Evolutionary conservation across 2,797 vertebrate species (phyloP), one percentile per base, ranked within the genome.

Genomic region (Fistularia commersonii): DNA sequence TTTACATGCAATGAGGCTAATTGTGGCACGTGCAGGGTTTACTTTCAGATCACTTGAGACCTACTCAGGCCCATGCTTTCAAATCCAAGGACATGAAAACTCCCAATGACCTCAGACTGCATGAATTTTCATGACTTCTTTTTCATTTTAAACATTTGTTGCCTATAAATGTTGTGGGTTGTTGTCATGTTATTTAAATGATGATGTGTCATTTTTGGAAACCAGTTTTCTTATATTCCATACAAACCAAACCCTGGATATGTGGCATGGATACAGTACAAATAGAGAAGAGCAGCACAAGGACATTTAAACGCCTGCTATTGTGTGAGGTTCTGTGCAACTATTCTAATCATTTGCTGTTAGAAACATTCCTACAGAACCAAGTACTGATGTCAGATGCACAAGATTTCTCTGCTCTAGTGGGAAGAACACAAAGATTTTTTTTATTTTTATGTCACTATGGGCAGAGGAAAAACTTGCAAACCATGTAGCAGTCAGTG

Each of bases 341-440:
- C 44, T 60, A 53, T 61, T 53, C 42, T 56, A 66, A 47, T 71
- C 57, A 54, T 74, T 34, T 59, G 65, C 72, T 65, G 62, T 56
- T 79, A 56, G 81, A 77, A 83, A 85, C 83, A 81, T 86, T 86
- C 82, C 84, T 77, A 68, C 45, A 61, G 62, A 54, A 63, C 69
- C 78, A 68, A 81, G 70, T 66, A 67, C 15, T 80, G 80, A 86
- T 85, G 83, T 87, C 82, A 87, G 60, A 72, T 49, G 64, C 65
- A 69, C 44, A 60, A 45, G 64, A 45, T 48, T 36, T 43, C 41
- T 59, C 44, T 53, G 65, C 60, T 61, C 53, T 57, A 46, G 61
- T 58, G 43, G 69, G 68, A 65, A 49, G 68, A 53, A 63, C 53
- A 23, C 23, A 23, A 36, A 67, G 46, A 43, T 80, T 72, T 81